Percentiles rank a stretch among this genome's conserved stretches.
Conservation (phyloP, 92 coral and sea anemone genomes). For the Plumapathes pennacea region DNA sequence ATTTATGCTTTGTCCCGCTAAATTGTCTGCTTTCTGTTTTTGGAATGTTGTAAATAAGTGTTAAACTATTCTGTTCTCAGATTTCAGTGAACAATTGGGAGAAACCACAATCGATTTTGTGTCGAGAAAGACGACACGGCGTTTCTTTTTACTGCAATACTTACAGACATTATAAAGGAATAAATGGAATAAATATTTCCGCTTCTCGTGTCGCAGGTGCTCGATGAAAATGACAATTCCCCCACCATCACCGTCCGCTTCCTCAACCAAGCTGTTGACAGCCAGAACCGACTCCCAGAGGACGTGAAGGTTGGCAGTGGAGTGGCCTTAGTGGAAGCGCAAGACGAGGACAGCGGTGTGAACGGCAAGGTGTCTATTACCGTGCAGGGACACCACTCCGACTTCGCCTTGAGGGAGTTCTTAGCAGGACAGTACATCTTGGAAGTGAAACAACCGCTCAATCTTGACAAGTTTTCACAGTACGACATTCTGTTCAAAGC, state of each 20-base stretch:
- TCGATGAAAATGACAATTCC: slow-evolving; percentile 87
- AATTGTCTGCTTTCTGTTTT: too few relatives aligned
- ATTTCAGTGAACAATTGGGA: too few relatives aligned
- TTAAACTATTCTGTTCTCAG: too few relatives aligned
- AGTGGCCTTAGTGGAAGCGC: slow-evolving; percentile 65
- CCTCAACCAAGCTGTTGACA: slow-evolving; percentile 24
- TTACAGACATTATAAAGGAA: too few relatives aligned
- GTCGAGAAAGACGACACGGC: too few relatives aligned
- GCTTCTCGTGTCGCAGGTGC: slow-evolving; percentile 65
- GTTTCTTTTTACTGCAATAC: too few relatives aligned
- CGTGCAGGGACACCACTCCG: slow-evolving; percentile 45
- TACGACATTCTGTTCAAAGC: slow-evolving; percentile 76
- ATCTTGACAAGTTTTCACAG: slow-evolving; percentile 45
- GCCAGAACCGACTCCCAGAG: slow-evolving; percentile 69
- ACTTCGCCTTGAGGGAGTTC: slow-evolving; percentile 54
- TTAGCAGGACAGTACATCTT: slow-evolving; percentile 57
- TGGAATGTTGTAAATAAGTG: too few relatives aligned
- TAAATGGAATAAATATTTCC: too few relatives aligned
- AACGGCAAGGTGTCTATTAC: slow-evolving; percentile 69
- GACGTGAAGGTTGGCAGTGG: slow-evolving; percentile 50
- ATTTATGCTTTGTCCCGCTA: too few relatives aligned
- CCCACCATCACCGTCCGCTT: slow-evolving; percentile 54
- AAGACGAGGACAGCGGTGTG: slow-evolving; percentile 71
- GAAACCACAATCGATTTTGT: too few relatives aligned
- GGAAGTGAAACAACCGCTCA: slow-evolving; percentile 55